Evolutionary conservation across 2,797 vertebrate genomes (phyloP), one percentile per base, ranked within the genome.

Genomic region (Sternotherus odoratus): DNA sequence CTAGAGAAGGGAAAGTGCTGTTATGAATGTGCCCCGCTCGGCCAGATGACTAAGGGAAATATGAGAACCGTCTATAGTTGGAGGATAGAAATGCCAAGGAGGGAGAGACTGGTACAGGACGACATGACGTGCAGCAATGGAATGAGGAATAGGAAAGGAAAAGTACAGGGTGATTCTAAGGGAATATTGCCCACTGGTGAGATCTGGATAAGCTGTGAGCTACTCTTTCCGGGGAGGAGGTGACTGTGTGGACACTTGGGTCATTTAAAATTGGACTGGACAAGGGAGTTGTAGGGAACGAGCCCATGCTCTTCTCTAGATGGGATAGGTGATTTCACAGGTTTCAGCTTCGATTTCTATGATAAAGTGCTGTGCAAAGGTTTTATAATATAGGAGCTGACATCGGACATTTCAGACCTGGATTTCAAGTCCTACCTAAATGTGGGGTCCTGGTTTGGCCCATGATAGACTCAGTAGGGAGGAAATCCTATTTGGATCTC

Each of bases 111-210:
- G 91, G 95, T 94, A 95, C 95, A 95, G 93, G 88, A 94, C 96
- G 91, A 95, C 95, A 88, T 93, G 94, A 90, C 95, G 87, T 84
- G 95, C 92, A 86, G 95, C 96, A 97, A 97, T 96, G 96, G 96
- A 96, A 96, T 96, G 91, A 97, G 95, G 90, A 33, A 86, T 95
- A 94, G 96, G 95, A 95, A 96, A 91, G 96, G 88, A 84, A 56
- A 92, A 87, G 36, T 82, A 16, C 83, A 36, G 15, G 83, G n/a
- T 33, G n/a, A 13, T 94, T 95, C 89, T 96, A 91, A 91, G 94
- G 95, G 96, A 95, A 91, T 94, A 90, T 95, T 95, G 96, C 96
- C 96, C 96, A 94, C 94, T 82, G 94, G 95, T 96, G 69, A 96
- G 91, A 94, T 94, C 94, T 90, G 91, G 94, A 93, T 92, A 94